A percentile compares a stretch with the other conserved stretches of the same genome.
phyloP scores from a whole-genome alignment of 2,888 invertebrate genomes.

The Euplexia lucipara region DNA sequence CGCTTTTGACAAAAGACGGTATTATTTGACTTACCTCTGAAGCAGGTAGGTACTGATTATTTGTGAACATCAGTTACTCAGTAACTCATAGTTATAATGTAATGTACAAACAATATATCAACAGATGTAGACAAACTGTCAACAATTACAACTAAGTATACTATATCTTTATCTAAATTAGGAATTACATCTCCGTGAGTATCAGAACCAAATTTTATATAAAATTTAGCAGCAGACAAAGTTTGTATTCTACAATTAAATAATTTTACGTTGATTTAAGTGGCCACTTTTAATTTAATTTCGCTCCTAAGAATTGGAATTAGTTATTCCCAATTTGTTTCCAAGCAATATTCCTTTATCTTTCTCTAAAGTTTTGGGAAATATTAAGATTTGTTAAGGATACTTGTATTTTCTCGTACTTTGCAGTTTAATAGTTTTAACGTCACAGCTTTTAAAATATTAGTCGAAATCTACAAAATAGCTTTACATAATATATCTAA shows the following conservation, averaged over 20 bases:
- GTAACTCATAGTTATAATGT: not conserved
- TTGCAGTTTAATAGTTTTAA: not conserved
- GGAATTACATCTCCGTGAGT: not conserved
- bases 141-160: not conserved
- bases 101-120: slow-evolving; percentile 12
- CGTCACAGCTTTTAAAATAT: not conserved
- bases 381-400: not conserved
- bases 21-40: slow-evolving; percentile 46
- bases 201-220: slow-evolving; percentile 2
- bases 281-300: slow-evolving; percentile 39
- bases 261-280: slow-evolving; percentile 40
- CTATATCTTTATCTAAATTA: not conserved
- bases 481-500: no score
- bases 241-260: slow-evolving; percentile 30
- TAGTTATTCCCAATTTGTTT: slow-evolving; percentile 42
- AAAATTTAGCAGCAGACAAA: slow-evolving; percentile 30
- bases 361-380: not conserved
- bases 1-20: slow-evolving; percentile 54
- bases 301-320: slow-evolving; percentile 38
- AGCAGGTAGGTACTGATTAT: slow-evolving; percentile 25
- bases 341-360: not conserved
- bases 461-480: no score
- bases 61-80: slow-evolving; percentile 34
- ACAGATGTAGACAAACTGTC: not conserved
- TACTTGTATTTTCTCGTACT: not conserved